Evolutionary conservation across 2,888 invertebrate genomes (phyloP), one percentile per base, ranked within the genome.

Genomic region (Digitonthophagus gazella): DNA sequence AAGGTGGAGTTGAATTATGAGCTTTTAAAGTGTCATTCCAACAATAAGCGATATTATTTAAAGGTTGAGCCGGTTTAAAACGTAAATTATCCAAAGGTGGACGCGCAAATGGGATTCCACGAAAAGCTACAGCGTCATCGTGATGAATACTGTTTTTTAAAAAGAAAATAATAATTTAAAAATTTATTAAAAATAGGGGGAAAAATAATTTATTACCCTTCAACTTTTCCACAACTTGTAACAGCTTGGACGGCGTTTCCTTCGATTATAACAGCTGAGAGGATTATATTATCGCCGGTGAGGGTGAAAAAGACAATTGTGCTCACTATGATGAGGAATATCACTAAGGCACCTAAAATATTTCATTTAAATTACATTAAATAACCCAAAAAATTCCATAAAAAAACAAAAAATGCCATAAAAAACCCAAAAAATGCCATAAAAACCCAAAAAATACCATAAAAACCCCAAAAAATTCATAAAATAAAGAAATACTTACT

Each of bases 71-170:
- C 8, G 89, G 86, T 44, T 88, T 87, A 85, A 93, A 94, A 72
- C 94, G 86, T 58, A 87, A 85, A 19, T 89, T 87, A 1, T 85
- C 87, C 0, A 90, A 78, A 0, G 94, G 94, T 2, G 93, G 90
- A 16, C 88, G 81, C 2, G 94, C 94, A 80, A 91, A 95, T 0
- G 94, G 94, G 70, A 95, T 91, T 67, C 93, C 93, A 61, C 91
- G 89, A 82, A 94, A 95, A 11, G 91, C 91, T 76, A 90, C 91
- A 0, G 90, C 91, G 54, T 91, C 90, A 76, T 93, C 92, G 76
- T 93, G 91, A 71, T 92, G 83, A 58, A 92, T 82, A 15, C 90
- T 90, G 81, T 19, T n/a, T n/a, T n/a, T 28, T 8, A 19, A 55
- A 11, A 14, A 1, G 22, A 56, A 55, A 67, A 16, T 20, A 58